These are phyloP conservation scores for Scomberomorus guttatus DNA, from an alignment of 2,797 vertebrate genomes.

Conservation along the genomic window DNA sequence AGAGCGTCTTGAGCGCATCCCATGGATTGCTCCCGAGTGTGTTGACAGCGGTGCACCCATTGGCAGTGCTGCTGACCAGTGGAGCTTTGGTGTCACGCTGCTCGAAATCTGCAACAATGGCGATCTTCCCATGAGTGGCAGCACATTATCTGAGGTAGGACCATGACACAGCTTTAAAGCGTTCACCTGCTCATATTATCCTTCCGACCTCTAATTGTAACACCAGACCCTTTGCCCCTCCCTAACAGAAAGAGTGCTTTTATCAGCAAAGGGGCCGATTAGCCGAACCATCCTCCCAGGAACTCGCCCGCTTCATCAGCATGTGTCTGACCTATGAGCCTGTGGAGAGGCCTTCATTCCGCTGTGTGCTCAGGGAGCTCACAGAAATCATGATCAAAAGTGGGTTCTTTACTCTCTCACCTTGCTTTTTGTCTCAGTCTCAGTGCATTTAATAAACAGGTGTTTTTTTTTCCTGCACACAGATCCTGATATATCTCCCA, in stretches of 20 bases:
- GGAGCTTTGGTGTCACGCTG: slow-evolving; percentile 94
- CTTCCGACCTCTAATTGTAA: slow-evolving; percentile 18
- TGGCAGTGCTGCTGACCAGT: slow-evolving; percentile 88
- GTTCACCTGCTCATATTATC: background rate
- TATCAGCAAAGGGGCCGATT: slow-evolving; percentile 90
- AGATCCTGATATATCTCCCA: slow-evolving; percentile 88
- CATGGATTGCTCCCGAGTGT: slow-evolving; percentile 96
- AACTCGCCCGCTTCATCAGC: slow-evolving; percentile 90
- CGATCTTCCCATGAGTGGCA: slow-evolving; percentile 88
- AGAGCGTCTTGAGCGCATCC: slow-evolving; percentile 94
- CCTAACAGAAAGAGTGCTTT: slow-evolving; percentile 92
- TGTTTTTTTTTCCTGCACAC: slow-evolving; percentile 20
- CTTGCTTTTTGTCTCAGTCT: background rate
- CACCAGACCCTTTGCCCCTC: background rate
- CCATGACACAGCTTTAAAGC: background rate
- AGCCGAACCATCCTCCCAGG: slow-evolving; percentile 87
- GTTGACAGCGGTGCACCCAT: slow-evolving; percentile 76
- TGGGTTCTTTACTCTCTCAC: slow-evolving; percentile 69
- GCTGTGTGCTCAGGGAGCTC: slow-evolving; percentile 90
- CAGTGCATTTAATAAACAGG: background rate
- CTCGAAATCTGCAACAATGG: slow-evolving; percentile 96
- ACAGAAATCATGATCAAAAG: slow-evolving; percentile 89
- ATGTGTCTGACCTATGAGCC: slow-evolving; percentile 92
- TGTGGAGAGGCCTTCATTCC: slow-evolving; percentile 89
- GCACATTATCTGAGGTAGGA: slow-evolving; percentile 87